Evolutionary conservation across 2,797 vertebrate species (phyloP).

Genomic region (Crax fasciolata): DNA sequence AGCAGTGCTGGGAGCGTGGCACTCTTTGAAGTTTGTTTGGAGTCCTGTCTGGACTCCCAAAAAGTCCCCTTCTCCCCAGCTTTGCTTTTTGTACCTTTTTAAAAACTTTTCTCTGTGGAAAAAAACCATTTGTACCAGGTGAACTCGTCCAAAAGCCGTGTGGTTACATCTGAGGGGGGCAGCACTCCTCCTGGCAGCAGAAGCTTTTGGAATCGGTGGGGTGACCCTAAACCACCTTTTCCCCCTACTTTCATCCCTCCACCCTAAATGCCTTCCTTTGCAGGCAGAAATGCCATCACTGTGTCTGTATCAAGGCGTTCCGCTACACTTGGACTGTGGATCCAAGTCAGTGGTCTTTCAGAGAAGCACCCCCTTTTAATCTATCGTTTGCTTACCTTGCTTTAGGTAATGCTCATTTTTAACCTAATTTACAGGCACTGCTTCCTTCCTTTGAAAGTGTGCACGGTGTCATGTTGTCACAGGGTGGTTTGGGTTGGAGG

Average conservation of each 20-base stretch:
- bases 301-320: accelerated
- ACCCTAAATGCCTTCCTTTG: not conserved
- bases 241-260: not conserved
- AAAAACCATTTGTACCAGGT: not conserved
- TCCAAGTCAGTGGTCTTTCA: not conserved
- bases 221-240: not conserved
- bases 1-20: not conserved
- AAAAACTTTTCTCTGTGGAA: not conserved
- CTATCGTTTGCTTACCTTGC: not conserved
- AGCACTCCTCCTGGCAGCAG: not conserved
- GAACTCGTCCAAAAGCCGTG: not conserved
- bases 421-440: not conserved
- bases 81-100: not conserved
- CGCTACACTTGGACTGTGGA: not conserved
- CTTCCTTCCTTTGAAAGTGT: not conserved
- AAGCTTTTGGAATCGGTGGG: not conserved
- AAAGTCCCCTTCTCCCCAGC: conserved; percentile 25
- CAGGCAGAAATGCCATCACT: not conserved
- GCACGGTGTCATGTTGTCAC: not conserved
- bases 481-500: not conserved
- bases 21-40: conserved; percentile 64
- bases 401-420: not conserved
- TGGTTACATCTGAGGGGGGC: not conserved
- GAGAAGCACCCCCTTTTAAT: not conserved
- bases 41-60: conserved; percentile 53